Evolutionary conservation across 2,888 invertebrate species (phyloP).

Genomic region (Synergus japonicus): DNA sequence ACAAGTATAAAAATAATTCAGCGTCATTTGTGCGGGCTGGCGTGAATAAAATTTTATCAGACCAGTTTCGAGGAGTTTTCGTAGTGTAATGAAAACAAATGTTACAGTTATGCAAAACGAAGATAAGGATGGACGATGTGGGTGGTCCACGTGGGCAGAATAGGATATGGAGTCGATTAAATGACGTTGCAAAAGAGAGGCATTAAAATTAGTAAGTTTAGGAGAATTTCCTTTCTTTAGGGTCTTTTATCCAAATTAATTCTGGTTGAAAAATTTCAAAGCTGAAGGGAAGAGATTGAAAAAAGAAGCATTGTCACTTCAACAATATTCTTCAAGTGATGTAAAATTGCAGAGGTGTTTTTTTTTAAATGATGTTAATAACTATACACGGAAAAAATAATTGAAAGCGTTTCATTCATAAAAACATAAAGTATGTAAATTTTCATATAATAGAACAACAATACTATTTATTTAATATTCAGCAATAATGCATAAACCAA

Average conservation of each 20-base stretch:
- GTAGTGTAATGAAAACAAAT: constrained; percentile 38
- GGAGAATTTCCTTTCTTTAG: neutral
- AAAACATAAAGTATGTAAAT: no score
- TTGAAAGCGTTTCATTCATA: no score
- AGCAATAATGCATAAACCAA: no score
- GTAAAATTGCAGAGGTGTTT: no score
- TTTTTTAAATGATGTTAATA: no score
- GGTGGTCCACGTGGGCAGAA: constrained; percentile 35
- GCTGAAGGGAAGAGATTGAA: neutral
- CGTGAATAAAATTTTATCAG: constrained; percentile 7
- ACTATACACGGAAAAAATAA: no score
- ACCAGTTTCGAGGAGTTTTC: constrained; percentile 8
- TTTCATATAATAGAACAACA: no score
- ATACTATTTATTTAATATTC: no score
- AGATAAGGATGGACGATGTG: constrained; percentile 10
- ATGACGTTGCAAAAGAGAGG: constrained; percentile 17
- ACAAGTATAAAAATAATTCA: neutral
- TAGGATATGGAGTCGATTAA: neutral
- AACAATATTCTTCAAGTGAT: neutral
- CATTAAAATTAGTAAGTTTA: constrained; percentile 9
- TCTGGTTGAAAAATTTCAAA: neutral
- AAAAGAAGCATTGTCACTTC: neutral
- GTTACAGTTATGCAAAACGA: neutral
- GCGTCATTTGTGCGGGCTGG: neutral
- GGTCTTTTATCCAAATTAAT: neutral